Conservation (phyloP, 1,140 invertebrate genomes). For the Diabrotica undecimpunctata region DNA sequence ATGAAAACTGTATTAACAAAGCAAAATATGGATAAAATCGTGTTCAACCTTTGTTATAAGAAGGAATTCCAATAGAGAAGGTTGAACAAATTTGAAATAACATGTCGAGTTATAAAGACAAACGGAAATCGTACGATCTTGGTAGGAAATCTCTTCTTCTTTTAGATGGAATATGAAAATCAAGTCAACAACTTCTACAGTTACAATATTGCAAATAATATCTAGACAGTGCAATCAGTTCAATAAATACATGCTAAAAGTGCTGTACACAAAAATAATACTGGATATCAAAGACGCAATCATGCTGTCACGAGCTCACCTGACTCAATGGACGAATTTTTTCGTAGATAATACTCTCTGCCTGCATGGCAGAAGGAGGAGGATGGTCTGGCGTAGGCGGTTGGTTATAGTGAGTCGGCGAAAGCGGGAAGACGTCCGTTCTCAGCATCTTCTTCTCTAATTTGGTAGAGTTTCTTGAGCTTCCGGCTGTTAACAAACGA, state of each 20-base stretch:
- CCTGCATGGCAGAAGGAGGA: conserved; percentile 86
- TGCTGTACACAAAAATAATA: conserved; percentile 15
- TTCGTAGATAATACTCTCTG: conserved; percentile 84
- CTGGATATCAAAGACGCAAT: conserved; percentile 5
- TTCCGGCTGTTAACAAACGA: conserved; percentile 18
- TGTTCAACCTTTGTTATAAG: no score
- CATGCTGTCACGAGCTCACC: conserved; percentile 54
- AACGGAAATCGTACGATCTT: no score
- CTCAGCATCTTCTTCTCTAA: conserved; percentile 29
- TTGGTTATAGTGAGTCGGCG: conserved; percentile 85
- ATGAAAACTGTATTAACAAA: no score
- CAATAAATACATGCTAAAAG: conserved; percentile 13
- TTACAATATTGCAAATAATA: neutral
- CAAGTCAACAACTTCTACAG: no score
- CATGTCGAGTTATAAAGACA: no score
- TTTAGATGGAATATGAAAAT: no score
- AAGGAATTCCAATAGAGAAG: no score
- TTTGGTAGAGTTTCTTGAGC: conserved; percentile 38
- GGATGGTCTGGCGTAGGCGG: conserved; percentile 92
- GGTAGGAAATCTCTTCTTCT: no score
- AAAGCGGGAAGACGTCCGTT: conserved; percentile 57
- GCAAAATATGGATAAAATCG: no score
- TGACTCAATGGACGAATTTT: conserved; percentile 85
- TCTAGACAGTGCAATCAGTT: neutral
- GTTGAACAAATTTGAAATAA: no score